These are phyloP conservation scores for Sebastes trivittatus DNA, from an alignment of 2,797 vertebrate genomes.

Conservation along the genomic window DNA sequence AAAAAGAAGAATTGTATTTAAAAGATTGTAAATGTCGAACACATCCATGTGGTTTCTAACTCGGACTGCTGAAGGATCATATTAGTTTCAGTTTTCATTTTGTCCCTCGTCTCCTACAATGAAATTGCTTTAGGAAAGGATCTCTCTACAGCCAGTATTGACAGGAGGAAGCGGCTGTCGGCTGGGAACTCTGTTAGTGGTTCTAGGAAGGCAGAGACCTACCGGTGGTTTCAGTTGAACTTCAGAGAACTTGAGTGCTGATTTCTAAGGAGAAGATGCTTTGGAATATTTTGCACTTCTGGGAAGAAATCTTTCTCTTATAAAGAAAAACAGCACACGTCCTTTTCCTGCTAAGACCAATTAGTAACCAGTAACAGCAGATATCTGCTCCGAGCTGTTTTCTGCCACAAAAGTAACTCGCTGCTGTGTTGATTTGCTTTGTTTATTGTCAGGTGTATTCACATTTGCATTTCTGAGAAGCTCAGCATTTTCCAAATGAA, in stretches of 20 bases:
- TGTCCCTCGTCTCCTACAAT: not conserved
- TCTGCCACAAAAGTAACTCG: slow-evolving; percentile 27
- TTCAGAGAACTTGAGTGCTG: not conserved
- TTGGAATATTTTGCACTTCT: slow-evolving; percentile 19
- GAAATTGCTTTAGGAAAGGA: not conserved
- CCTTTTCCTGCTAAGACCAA: slow-evolving; percentile 13
- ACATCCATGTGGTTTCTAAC: not conserved
- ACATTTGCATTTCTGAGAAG: slow-evolving; percentile 39
- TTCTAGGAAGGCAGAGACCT: not conserved
- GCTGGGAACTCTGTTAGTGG: not conserved
- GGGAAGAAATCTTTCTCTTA: not conserved
- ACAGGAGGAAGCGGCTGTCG: not conserved
- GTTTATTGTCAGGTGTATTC: slow-evolving; percentile 25
- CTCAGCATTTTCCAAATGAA: slow-evolving; percentile 32
- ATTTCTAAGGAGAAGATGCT: slow-evolving; percentile 25
- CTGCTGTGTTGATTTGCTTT: not conserved
- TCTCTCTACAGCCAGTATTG: not conserved
- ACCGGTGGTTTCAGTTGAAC: not conserved
- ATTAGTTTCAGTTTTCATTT: not conserved
- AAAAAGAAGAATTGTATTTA: not conserved
- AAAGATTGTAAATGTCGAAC: not conserved
- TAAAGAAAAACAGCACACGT: not conserved
- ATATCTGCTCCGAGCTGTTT: slow-evolving; percentile 24
- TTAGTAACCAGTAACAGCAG: slow-evolving; percentile 10
- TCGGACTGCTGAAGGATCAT: not conserved